Percentiles rank a stretch among this genome's conserved stretches.
These are phyloP conservation scores for Neoascia interrupta DNA, from an alignment of 2,888 invertebrate species.

Conservation along the genomic window DNA sequence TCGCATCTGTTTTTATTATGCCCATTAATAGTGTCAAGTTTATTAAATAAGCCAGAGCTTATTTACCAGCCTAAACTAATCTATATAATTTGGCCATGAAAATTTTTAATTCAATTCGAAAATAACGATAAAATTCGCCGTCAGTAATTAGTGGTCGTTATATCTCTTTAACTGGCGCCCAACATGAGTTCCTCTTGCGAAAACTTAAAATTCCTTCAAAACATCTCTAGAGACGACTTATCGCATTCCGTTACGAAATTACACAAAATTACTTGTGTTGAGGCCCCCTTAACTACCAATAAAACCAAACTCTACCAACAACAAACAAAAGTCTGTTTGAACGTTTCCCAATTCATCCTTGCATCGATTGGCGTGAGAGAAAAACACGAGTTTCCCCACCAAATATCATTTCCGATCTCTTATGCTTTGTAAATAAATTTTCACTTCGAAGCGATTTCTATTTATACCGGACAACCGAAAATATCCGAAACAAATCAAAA, in stretches of 20 bases:
- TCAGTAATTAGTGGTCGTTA: no score
- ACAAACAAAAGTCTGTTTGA: background rate
- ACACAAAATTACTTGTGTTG: background rate
- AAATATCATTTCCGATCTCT: slow-evolving; percentile 8
- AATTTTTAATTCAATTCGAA: no score
- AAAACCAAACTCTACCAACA: background rate
- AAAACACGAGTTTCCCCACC: slow-evolving; percentile 1
- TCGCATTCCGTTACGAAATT: background rate
- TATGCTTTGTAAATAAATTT: slow-evolving; percentile 54
- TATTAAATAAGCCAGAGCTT: no score
- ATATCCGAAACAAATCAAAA: slow-evolving; percentile 55
- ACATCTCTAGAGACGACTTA: background rate
- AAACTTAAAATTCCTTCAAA: background rate
- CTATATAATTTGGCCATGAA: no score
- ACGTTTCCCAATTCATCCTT: slow-evolving; percentile 41
- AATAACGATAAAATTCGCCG: no score
- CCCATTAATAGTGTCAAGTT: no score
- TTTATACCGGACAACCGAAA: slow-evolving; percentile 51
- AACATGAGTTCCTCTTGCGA: background rate
- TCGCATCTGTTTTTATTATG: no score
- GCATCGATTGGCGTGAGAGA: slow-evolving; percentile 10
- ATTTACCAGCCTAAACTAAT: no score
- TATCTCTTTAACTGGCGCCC: background rate
- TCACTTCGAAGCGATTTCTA: slow-evolving; percentile 53
- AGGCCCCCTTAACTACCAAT: no score